Base-by-base conservation (phyloP, 2,888 invertebrate genomes). In the Pseudococcus viburni region DNA sequence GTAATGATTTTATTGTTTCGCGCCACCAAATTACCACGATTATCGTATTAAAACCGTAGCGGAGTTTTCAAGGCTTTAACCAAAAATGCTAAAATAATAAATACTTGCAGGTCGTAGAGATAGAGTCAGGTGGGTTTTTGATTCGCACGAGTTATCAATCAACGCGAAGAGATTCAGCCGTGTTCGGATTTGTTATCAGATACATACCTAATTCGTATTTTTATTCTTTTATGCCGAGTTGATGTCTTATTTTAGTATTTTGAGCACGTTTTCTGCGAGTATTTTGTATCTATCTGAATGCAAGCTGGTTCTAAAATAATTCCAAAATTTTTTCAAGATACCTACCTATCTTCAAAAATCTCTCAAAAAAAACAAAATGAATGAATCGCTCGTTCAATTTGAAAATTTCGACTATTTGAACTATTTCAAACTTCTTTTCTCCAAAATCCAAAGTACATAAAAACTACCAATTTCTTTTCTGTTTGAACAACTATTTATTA, bases 1-100 rank as follows among this genome's bases (percentile, higher is more conserved):
- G 73, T 26, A 17, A 73, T 73, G 26, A 33, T 73, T 33, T 73
- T 33, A 73, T 73, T 73, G 73, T 73, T 73, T 73, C 26, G 17
- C 33, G 73, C 73, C 33, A 39, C 17, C 15, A 73, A 73, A 73
- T 73, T 33, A 73, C 73, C 33, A 73, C 33, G 33, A 73, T 73
- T 33, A 73, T 33, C 33, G 73, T 33, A 73, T 26, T 73, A 73
- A 26, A 33, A 26, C 73, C 73, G 73, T 33, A 33, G 15, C 33
- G 33, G 19, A 12, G 33, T 73, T 33, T 73, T 73, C 64, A 22
- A 64, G 64, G 64, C 64, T 64, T 64, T 22, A 22, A 64, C 22
- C 19, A 64, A 64, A 64, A 64, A 64, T 64, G 4, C 9, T 22
- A 9, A 9, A 22, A 64, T 64, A 64, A 64, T 64, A 64, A 64